These are phyloP conservation scores for Temnothorax unifasciatus DNA, from an alignment of 2,888 invertebrate species.

Conservation along the genomic window DNA sequence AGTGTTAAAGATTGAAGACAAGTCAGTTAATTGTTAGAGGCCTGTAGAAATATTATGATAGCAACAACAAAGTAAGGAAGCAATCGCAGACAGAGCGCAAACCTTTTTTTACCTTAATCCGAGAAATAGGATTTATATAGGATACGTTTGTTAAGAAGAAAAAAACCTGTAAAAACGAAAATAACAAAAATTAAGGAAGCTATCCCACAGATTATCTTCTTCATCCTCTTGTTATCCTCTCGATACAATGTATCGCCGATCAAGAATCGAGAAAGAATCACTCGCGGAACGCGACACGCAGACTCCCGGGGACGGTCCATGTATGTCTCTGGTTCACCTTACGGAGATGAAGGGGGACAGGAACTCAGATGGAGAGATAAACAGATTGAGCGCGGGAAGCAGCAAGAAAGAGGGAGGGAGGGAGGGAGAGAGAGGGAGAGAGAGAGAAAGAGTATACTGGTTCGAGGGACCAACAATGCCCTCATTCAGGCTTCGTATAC, in stretches of 20 bases:
- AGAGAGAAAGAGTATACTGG: conserved; percentile 43
- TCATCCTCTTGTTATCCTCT: neutral
- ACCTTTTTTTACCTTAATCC: neutral
- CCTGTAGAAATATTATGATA: neutral
- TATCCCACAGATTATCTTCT: neutral
- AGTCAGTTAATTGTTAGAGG: conserved; percentile 26
- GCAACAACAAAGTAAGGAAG: neutral
- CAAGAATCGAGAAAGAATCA: conserved; percentile 25
- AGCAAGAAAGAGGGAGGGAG: conserved; percentile 51
- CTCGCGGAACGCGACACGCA: conserved; percentile 45
- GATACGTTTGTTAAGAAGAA: neutral
- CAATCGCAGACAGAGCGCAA: neutral
- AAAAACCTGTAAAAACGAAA: neutral
- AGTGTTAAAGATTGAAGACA: conserved; percentile 29
- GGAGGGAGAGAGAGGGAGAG: neutral
- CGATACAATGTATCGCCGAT: conserved; percentile 11
- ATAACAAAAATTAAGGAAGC: neutral
- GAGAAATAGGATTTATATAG: neutral
- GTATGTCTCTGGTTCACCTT: conserved; percentile 49
- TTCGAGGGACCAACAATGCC: conserved; percentile 78
- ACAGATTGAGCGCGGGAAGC: conserved; percentile 52
- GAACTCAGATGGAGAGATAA: conserved; percentile 53
- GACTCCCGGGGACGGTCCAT: conserved; percentile 28
- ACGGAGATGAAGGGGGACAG: conserved; percentile 46
- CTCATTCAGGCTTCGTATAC: conserved; percentile 79